Conservation (phyloP, 37 sponge, comb jelly and placozoan genomes). For the Diacarnus erythraeanus region DNA sequence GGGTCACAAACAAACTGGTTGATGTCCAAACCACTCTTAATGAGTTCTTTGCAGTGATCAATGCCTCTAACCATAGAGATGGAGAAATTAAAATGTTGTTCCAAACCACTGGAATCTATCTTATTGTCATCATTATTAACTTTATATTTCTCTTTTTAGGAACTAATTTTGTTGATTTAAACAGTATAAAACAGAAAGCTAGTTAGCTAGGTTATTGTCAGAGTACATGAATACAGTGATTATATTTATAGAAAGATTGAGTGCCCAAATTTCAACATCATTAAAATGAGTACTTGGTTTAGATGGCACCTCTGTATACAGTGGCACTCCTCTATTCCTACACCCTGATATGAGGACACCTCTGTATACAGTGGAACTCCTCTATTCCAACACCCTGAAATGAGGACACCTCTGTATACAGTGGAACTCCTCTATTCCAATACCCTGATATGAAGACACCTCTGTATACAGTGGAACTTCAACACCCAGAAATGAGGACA, state of each 20-base stretch:
- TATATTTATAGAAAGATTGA: too few species aligned
- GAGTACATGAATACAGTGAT: too few species aligned
- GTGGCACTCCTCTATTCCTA: neutral
- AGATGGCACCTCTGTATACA: neutral
- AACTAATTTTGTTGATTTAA: too few species aligned
- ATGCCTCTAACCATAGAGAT: too few species aligned
- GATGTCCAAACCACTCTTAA: constrained; percentile 23
- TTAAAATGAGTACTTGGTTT: too few species aligned
- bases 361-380: neutral
- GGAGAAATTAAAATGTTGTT: too few species aligned
- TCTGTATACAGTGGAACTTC: neutral
- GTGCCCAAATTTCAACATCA: too few species aligned
- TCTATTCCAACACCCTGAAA: neutral
- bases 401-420: neutral
- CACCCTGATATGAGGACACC: neutral
- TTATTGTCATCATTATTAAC: too few species aligned
- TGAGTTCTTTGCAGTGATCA: constrained; percentile 10
- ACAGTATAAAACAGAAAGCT: too few species aligned
- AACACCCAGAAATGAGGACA: neutral
- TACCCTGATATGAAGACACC: neutral
- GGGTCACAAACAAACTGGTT: neutral
- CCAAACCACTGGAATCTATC: too few species aligned
- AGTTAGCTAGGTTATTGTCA: too few species aligned
- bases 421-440: neutral
- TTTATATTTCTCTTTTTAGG: too few species aligned